These are phyloP conservation scores for Gonatopus flavifemur DNA, from an alignment of 1,140 invertebrate genomes.

Conservation along the genomic window DNA sequence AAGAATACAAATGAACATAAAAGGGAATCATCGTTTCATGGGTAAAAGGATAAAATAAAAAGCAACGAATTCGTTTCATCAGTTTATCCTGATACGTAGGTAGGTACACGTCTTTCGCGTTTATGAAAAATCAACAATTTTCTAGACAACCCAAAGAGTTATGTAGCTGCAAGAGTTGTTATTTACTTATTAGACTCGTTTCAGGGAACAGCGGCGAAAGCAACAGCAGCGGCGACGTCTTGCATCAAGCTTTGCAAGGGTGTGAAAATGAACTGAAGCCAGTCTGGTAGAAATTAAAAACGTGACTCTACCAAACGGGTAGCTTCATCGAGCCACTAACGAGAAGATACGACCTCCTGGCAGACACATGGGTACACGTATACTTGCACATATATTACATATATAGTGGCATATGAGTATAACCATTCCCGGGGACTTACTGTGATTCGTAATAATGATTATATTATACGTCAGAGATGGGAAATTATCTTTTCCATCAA, in stretches of 20 bases:
- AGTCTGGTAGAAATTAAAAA: conserved; percentile 42
- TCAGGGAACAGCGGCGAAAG: conserved; percentile 14
- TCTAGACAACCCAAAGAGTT: too few species aligned
- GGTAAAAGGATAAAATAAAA: too few species aligned
- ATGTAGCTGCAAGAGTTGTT: conserved; percentile 38
- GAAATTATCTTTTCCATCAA: too few species aligned
- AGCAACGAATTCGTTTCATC: too few species aligned
- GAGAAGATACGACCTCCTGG: conserved; percentile 43
- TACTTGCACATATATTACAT: conserved; percentile 10
- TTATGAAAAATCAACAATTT: too few species aligned
- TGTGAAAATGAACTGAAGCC: conserved; percentile 44
- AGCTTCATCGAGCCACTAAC: conserved; percentile 40
- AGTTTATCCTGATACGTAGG: too few species aligned
- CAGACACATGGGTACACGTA: conserved; percentile 16
- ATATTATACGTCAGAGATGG: too few species aligned
- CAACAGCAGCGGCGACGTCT: conserved; percentile 11
- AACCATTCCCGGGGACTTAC: not conserved
- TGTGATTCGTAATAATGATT: not conserved
- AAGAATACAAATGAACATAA: too few species aligned
- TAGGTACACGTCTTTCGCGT: too few species aligned
- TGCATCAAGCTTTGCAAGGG: conserved; percentile 24
- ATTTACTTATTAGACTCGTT: conserved; percentile 42
- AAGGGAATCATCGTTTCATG: too few species aligned
- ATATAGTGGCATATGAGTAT: conserved; percentile 21
- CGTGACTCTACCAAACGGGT: conserved; percentile 39